Percentiles rank a stretch among this genome's conserved stretches.
phyloP scores from a whole-genome alignment of 2,113 vertebrate species.

The Eurystomus gularis region DNA sequence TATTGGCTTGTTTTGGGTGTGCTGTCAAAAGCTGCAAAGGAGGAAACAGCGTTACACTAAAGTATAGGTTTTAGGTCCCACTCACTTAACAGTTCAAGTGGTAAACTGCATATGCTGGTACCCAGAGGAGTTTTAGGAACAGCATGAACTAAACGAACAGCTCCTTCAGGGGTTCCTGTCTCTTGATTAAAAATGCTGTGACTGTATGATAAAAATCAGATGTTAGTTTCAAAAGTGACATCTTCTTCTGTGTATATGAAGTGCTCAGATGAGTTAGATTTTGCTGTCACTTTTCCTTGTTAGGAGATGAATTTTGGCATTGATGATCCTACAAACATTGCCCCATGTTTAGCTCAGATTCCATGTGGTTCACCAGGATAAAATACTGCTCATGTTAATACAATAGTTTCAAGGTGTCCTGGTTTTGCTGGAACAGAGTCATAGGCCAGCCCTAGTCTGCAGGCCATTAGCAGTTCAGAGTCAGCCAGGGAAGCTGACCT shows the following conservation, averaged over 20 bases:
- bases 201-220: not conserved
- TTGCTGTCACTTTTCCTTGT: not conserved
- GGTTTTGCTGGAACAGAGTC: too few relatives aligned
- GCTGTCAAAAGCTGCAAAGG: not conserved
- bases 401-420: not conserved
- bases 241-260: not conserved
- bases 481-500: too few relatives aligned
- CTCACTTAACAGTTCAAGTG: not conserved
- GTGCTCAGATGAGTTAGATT: not conserved
- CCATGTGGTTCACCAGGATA: not conserved
- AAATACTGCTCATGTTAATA: not conserved
- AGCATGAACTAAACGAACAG: not conserved
- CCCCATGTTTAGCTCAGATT: not conserved
- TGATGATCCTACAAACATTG: not conserved
- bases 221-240: not conserved
- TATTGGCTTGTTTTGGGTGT: not conserved
- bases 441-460: too few relatives aligned
- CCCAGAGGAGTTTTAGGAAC: not conserved
- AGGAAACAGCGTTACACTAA: not conserved
- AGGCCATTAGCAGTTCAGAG: too few relatives aligned
- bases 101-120: not conserved
- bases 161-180: not conserved
- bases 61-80: not conserved
- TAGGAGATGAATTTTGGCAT: not conserved
- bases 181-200: not conserved